Conservation (phyloP, 2,113 vertebrate species). For the Alethe diademata region DNA sequence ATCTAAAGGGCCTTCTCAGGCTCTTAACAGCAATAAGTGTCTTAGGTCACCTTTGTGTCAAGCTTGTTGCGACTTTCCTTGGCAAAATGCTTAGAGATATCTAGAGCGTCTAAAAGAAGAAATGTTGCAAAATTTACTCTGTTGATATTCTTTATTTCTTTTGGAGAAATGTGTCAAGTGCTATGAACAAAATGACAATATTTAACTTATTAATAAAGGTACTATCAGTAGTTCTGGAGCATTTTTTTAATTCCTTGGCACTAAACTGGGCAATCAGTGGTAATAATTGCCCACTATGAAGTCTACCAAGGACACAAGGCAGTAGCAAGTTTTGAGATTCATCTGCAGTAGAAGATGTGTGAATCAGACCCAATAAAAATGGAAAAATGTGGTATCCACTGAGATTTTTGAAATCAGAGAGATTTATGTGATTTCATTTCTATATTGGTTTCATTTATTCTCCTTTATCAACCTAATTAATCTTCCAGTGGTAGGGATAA, state of each 20-base stretch:
- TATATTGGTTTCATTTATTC: background rate
- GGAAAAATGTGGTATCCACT: background rate
- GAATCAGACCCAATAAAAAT: background rate
- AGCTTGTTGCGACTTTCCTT: background rate
- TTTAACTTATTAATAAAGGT: background rate
- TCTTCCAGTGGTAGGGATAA: background rate
- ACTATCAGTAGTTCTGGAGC: background rate
- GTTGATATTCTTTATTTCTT: background rate
- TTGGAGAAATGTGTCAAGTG: background rate
- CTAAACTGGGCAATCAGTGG: background rate
- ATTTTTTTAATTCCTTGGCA: background rate
- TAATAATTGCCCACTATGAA: background rate
- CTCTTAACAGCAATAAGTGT: background rate
- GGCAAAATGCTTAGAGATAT: background rate
- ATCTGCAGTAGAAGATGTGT: background rate
- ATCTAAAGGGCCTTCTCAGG: background rate
- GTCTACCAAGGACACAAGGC: background rate
- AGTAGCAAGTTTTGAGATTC: background rate
- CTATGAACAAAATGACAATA: background rate
- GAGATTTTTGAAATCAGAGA: background rate
- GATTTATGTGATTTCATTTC: background rate
- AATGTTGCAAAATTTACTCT: background rate
- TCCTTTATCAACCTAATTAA: background rate
- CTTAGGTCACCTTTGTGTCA: constrained; percentile 12
- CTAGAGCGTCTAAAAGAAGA: background rate